phyloP scores from a whole-genome alignment of 2,113 vertebrate genomes.

The Eulemur macaco region DNA sequence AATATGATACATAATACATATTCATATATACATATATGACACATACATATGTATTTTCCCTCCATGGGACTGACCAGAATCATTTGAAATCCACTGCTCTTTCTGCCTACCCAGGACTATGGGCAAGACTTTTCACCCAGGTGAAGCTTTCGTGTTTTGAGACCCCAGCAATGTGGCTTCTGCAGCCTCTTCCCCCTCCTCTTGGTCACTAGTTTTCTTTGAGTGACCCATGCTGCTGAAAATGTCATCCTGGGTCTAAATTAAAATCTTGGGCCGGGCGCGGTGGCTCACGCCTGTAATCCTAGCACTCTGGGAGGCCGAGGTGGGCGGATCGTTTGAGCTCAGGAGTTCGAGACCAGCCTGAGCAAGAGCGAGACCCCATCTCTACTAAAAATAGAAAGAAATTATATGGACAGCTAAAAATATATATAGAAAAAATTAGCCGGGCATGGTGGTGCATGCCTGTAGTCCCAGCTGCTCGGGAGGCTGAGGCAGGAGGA shows the following conservation, averaged over 20 bases:
- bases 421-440: too few relatives aligned
- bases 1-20: too few relatives aligned
- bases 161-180: background rate
- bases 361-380: too few relatives aligned
- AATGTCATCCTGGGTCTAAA: background rate
- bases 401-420: too few relatives aligned
- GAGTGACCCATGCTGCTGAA: background rate
- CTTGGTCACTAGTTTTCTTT: background rate
- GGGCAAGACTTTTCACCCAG: background rate
- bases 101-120: background rate
- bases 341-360: too few relatives aligned
- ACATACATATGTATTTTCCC: background rate
- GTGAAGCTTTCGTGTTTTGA: background rate
- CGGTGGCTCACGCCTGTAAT: too few relatives aligned
- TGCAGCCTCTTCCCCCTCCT: background rate
- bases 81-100: background rate
- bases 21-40: background rate
- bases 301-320: too few relatives aligned
- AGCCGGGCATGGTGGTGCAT: too few relatives aligned
- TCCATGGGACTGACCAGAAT: background rate
- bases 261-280: background rate
- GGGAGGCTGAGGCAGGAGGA: too few relatives aligned
- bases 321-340: too few relatives aligned
- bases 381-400: too few relatives aligned
- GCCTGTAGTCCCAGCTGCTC: too few relatives aligned